Evolutionary conservation across 2,113 vertebrate genomes (phyloP).

Genomic region (Eptesicus fuscus): DNA sequence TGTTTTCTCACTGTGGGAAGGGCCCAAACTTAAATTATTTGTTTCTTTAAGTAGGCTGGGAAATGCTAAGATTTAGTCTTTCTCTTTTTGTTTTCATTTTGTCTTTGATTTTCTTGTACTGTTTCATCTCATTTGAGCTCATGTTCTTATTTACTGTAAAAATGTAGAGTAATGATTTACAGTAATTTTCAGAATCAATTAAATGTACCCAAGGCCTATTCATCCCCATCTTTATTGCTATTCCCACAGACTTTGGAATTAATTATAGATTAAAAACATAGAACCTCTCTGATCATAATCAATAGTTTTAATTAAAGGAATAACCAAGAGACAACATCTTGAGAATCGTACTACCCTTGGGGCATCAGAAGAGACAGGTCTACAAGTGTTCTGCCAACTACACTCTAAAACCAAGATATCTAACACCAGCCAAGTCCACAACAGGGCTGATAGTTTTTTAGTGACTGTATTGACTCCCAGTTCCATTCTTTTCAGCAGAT

Average conservation of each 20-base stretch:
- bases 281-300: background rate
- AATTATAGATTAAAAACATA: constrained; percentile 15
- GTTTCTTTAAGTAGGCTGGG: background rate
- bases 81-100: background rate
- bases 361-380: background rate
- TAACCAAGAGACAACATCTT: background rate
- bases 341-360: background rate
- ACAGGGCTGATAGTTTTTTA: background rate
- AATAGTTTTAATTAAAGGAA: background rate
- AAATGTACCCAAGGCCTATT: background rate
- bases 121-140: background rate
- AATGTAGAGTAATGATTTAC: background rate
- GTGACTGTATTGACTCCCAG: background rate
- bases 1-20: background rate
- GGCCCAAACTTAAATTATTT: background rate
- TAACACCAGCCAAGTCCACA: background rate
- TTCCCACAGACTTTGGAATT: background rate
- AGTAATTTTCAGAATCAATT: constrained; percentile 12
- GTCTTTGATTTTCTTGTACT: background rate
- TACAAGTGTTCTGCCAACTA: background rate
- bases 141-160: background rate
- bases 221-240: background rate
- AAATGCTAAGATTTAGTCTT: background rate
- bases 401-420: background rate
- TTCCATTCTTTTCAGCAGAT: background rate